Evolutionary conservation across 2,888 invertebrate genomes (phyloP).

Genomic region (Yponomeuta cagnagella): DNA sequence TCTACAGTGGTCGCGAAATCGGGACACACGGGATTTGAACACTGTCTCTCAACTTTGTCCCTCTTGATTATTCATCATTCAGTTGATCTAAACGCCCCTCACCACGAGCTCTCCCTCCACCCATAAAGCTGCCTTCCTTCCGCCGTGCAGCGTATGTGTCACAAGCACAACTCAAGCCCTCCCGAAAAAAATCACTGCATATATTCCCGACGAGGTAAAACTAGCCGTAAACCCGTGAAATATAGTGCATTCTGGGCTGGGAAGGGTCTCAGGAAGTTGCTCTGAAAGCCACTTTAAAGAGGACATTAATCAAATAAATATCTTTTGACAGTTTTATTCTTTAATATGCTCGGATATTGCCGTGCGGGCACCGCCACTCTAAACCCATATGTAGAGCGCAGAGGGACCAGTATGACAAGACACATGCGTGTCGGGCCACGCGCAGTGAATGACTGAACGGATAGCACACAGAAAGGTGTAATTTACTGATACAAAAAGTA

Average conservation of each 20-base stretch:
- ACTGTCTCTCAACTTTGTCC: neutral
- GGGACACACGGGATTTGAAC: neutral
- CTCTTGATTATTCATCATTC: neutral
- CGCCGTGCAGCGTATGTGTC: neutral
- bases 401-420: no score
- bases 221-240: neutral
- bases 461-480: no score
- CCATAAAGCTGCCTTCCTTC: neutral
- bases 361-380: conserved; percentile 17
- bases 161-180: neutral
- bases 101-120: neutral
- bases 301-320: conserved; percentile 59
- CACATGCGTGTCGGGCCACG: no score
- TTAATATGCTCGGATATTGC: conserved; percentile 40
- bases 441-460: no score
- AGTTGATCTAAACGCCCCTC: neutral
- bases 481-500: no score
- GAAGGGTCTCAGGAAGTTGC: neutral
- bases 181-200: neutral
- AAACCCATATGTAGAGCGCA: neutral
- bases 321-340: conserved; percentile 64
- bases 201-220: neutral
- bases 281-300: conserved; percentile 19
- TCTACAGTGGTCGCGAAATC: no score
- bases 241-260: neutral